phyloP scores from a whole-genome alignment of 2,797 vertebrate genomes.

The Iguana delicatissima region DNA sequence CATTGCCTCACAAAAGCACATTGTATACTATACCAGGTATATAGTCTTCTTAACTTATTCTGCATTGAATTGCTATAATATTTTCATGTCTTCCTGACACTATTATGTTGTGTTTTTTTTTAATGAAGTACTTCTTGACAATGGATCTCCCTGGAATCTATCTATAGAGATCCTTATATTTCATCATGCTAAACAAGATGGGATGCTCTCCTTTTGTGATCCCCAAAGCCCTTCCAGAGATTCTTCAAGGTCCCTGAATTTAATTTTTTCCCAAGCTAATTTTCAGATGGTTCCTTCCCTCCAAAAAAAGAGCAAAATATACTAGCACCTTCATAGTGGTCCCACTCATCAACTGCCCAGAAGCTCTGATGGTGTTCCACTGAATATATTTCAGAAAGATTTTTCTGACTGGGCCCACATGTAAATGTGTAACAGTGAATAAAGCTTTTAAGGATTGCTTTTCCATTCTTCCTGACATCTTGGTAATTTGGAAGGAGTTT shows the following conservation, averaged over 20 bases:
- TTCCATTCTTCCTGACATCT: background rate
- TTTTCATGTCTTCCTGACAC: background rate
- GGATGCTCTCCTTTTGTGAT: too few relatives aligned
- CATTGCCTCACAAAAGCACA: too few relatives aligned
- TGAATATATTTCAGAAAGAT: conserved; percentile 2
- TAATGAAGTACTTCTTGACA: background rate
- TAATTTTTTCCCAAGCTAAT: too few relatives aligned
- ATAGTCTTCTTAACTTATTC: background rate
- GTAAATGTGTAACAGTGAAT: too few relatives aligned
- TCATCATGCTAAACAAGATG: background rate
- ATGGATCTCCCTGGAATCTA: background rate
- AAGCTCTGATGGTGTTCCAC: too few relatives aligned
- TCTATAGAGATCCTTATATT: background rate
- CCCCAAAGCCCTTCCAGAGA: too few relatives aligned
- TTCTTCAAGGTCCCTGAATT: too few relatives aligned
- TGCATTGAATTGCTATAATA: background rate
- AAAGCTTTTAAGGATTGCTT: background rate
- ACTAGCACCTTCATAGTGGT: too few relatives aligned
- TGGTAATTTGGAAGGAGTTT: background rate
- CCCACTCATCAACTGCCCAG: too few relatives aligned
- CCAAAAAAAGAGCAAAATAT: too few relatives aligned
- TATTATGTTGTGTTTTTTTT: background rate
- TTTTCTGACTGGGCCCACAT: background rate
- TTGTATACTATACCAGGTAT: background rate
- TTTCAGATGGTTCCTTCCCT: too few relatives aligned